Evolutionary conservation across 1,140 invertebrate species (phyloP), one percentile per base, ranked within the genome.

Genomic region (Zaprionus nigranus): DNA sequence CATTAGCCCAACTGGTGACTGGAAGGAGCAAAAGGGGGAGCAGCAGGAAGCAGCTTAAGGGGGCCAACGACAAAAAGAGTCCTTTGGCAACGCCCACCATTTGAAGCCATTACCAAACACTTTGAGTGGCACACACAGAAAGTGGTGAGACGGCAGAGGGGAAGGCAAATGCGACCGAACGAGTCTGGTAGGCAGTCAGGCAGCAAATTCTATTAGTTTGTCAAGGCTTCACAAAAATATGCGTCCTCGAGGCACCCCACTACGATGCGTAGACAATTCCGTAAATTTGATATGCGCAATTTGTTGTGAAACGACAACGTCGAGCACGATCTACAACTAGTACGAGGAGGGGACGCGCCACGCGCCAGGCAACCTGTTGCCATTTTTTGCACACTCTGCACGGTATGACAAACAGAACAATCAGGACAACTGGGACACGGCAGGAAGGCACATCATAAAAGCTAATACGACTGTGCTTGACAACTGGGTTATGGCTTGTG

Each of bases 221-320:
- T 83, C 80, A 60, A 78, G 71, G 79, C 82, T 79, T 79, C 75
- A 59, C 74, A 54, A 30, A 61, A 77, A 74, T 72, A 75, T 65
- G 38, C 67, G 46, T 51, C 20, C 46, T 51, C 46, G 46, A 51
- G 46, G 46, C 46, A 7, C 46, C 46, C 20, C 46, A 24, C 20
- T 20, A 51, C 20, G 46, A 24, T 51, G 46, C 72, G 51, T 65
- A 75, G 85, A 90, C 85, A 88, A 84, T 85, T 90, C 74, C 69
- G 85, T 85, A 90, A 90, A 90, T 90, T 90, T 90, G 85, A 90
- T 90, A 90, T 90, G 85, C 86, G 85, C 85, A 90, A 90, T 90
- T 90, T 90, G 81, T 90, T 88, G 66, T 68, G 75, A 81, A 84
- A 81, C 84, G 84, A 88, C 84, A 85, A 88, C 62, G 66, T 74